Conservation (phyloP, 2,888 invertebrate species). For the Andrena dorsata region DNA sequence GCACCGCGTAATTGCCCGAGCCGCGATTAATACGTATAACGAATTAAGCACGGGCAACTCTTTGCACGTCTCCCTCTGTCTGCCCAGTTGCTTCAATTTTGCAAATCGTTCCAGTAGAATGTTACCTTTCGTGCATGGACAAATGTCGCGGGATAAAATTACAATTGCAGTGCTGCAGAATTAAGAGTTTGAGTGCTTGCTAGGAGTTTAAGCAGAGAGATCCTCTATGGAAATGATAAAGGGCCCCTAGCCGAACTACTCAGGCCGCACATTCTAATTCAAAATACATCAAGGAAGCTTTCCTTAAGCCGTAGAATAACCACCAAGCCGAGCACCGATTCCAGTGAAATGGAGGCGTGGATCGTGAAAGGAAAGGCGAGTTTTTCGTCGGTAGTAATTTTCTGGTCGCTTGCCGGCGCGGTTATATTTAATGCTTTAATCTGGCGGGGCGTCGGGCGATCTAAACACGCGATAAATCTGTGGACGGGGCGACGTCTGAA, state of each 20-base stretch:
- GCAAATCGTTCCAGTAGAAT: neutral
- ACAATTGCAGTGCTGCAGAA: neutral
- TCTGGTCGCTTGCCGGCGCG: conserved; percentile 53
- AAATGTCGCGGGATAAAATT: neutral
- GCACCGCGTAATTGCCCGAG: conserved; percentile 60
- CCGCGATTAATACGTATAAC: conserved; percentile 61
- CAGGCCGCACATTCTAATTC: no score
- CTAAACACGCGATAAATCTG: conserved; percentile 82
- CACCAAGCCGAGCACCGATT: no score
- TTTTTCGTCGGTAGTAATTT: conserved; percentile 64
- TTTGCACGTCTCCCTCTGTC: neutral
- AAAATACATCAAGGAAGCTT: no score
- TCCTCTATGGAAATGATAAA: neutral
- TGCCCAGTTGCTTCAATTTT: neutral
- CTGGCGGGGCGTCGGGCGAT: conserved; percentile 74
- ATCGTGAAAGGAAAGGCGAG: conserved; percentile 1
- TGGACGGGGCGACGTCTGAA: conserved; percentile 66
- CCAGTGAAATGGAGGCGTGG: neutral
- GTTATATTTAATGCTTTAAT: conserved; percentile 76
- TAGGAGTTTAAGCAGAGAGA: neutral
- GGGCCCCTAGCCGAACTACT: no score
- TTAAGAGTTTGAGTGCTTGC: neutral
- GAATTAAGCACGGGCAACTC: conserved; percentile 36
- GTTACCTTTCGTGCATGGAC: neutral
- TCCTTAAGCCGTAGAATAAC: no score